Evolutionary conservation across 1,140 invertebrate species (phyloP).

Genomic region (Danaus plexippus): DNA sequence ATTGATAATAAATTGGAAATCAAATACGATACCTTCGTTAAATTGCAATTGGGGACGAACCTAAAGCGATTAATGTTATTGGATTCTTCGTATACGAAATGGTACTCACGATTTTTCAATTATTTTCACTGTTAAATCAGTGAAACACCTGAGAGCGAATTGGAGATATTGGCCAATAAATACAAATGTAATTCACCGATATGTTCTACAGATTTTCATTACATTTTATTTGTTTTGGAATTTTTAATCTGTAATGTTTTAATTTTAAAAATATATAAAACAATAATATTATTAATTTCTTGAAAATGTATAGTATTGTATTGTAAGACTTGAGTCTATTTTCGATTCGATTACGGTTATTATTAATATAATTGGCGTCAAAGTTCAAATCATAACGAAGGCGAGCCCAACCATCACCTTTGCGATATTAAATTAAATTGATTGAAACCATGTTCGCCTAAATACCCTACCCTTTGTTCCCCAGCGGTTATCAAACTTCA

Average conservation of each 20-base stretch:
- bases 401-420: background rate
- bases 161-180: background rate
- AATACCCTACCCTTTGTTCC: no score
- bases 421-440: slow-evolving; percentile 15
- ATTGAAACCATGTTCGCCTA: slow-evolving; percentile 1
- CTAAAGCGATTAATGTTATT: slow-evolving; percentile 20
- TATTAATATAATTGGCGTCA: no score
- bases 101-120: slow-evolving; percentile 9
- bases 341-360: no score
- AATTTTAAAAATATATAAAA: background rate
- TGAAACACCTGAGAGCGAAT: slow-evolving; percentile 3
- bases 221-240: no score
- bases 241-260: no score
- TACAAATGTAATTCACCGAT: background rate
- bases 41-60: slow-evolving; percentile 6
- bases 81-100: slow-evolving; percentile 5
- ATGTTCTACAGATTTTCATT: background rate
- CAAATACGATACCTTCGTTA: slow-evolving; percentile 2
- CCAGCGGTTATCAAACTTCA: no score
- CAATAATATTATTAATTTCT: slow-evolving; percentile 2
- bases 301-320: background rate
- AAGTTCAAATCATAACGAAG: background rate
- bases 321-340: no score
- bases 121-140: slow-evolving; percentile 2
- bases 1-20: no score